A percentile compares a stretch with the other conserved stretches of the same genome.
phyloP scores from a whole-genome alignment of 1,140 invertebrate species.

The Drosophila pectinifera region DNA sequence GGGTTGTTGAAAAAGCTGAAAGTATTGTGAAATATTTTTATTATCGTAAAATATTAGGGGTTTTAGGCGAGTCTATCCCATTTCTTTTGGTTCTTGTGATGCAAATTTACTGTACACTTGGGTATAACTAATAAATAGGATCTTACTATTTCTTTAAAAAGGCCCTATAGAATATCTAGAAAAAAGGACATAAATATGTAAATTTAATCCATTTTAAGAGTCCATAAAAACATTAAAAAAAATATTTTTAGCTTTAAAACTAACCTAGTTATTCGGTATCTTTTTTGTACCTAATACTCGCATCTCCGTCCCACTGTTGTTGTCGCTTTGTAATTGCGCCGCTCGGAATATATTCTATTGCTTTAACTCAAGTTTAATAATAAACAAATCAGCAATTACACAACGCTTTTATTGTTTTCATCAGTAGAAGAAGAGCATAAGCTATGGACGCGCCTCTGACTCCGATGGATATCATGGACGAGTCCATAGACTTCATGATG shows the following conservation, averaged over 20 bases:
- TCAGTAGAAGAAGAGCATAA: constrained; percentile 29
- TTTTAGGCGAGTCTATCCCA: no score
- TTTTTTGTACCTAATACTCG: neutral
- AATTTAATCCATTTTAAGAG: no score
- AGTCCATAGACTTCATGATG: constrained; percentile 68
- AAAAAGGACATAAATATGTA: no score
- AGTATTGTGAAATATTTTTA: neutral
- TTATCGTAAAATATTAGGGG: no score
- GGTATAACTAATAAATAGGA: no score
- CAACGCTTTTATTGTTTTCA: constrained; percentile 26
- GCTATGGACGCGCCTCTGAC: constrained; percentile 45
- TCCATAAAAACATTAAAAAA: no score
- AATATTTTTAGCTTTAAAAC: neutral
- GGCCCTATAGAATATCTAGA: no score
- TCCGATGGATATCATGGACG: constrained; percentile 59
- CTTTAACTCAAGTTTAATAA: constrained; percentile 51
- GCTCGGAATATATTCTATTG: constrained; percentile 34
- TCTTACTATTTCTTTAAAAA: no score
- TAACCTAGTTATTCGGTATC: neutral
- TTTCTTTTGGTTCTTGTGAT: no score
- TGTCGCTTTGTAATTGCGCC: constrained; percentile 58
- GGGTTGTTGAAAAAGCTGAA: neutral
- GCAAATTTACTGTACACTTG: no score
- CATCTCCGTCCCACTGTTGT: constrained; percentile 27
- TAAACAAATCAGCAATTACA: constrained; percentile 60